Base-by-base conservation (phyloP, 2,113 vertebrate species). In the Colinus virginianus region DNA sequence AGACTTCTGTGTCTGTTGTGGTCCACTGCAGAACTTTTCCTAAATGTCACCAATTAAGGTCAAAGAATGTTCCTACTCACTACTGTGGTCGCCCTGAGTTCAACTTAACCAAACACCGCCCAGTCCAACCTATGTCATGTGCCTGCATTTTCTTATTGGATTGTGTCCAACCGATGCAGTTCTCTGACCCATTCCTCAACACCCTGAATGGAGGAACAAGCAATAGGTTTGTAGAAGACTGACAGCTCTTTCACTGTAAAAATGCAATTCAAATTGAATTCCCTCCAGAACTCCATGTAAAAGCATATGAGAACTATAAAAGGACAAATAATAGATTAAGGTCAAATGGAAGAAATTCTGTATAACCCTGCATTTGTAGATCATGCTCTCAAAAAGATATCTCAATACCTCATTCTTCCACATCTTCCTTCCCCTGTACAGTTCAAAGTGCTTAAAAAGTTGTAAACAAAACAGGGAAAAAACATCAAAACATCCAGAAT, bases 381-480 rank as follows among this genome's bases (percentile, higher is more conserved):
- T 12, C 1, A 0, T 42, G 36, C n/a, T 72, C 49, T 78, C 28
- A 81, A 69, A 53, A 67, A 67, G 51, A 58, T 6, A 58, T 75
- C 42, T 11, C 22, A 53, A 8, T 3, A 55, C 5, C n/a, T 69
- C 76, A 84, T 81, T n/a, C 36, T 82, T 84, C 68, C 14, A 14
- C 16, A 5, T 42, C 3, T 71, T 23, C 78, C 43, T 71, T 71
- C 28, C 70, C 23, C 13, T 51, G 11, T 16, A 42, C 14, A 55
- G 36, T 14, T 90, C 34, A 11, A 70, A 88, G 12, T 34, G 12
- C 18, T 55, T 58, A 38, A 79, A 77, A 85, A 1, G n/a, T 59
- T 3, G 6, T 28, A 87, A 66, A 76, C 34, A 49, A 68, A 87
- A 56, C 0, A 1, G 4, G 4, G 1, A 2, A 68, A 45, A 5